Evolutionary conservation across 2,113 vertebrate species (phyloP).

Genomic region (Psephotus haematonotus): DNA sequence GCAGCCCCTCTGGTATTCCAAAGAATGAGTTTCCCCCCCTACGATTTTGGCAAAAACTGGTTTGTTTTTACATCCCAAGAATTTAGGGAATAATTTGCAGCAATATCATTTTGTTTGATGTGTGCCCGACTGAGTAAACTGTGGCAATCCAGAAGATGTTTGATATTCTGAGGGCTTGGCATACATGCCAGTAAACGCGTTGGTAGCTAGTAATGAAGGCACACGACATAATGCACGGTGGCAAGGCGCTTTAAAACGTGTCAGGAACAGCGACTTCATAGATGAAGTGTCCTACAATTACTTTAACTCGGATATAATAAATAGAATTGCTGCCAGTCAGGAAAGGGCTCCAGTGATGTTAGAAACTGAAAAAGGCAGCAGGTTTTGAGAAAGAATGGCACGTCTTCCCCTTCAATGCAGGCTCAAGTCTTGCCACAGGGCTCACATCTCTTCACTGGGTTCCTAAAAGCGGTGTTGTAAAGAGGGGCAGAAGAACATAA

Average conservation of each 20-base stretch:
- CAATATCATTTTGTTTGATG: not conserved
- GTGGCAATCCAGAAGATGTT: not conserved
- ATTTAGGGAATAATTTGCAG: not conserved
- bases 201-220: not conserved
- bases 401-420: not conserved
- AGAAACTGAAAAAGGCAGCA: not conserved
- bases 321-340: not conserved
- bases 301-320: not conserved
- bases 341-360: not conserved
- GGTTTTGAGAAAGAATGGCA: not conserved
- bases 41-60: fast-evolving
- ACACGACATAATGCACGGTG: fast-evolving
- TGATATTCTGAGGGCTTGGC: not conserved
- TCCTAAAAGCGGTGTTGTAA: not conserved
- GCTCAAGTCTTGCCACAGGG: not conserved
- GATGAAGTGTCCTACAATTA: not conserved
- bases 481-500: not conserved
- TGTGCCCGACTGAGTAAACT: not conserved
- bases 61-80: not conserved
- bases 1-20: fast-evolving
- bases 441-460: not conserved
- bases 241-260: not conserved
- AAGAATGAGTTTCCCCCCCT: fast-evolving
- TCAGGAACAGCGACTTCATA: not conserved
- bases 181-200: not conserved